Conservation (phyloP, 2,888 invertebrate species). For the Nemotelus pantherinus region DNA sequence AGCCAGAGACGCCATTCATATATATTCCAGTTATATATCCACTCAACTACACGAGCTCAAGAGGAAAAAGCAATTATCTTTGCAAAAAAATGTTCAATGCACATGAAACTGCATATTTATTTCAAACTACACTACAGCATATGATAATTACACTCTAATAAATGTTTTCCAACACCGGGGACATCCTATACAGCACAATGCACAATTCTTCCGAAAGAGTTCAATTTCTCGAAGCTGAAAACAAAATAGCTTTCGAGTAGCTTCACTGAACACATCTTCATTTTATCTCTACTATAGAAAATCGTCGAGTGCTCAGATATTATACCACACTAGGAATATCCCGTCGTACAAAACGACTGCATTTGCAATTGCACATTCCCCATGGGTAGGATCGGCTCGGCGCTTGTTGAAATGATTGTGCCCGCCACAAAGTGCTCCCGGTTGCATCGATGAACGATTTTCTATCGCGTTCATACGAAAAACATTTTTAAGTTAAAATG, state of each 20-base stretch:
- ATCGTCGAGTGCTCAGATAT: slow-evolving; percentile 28
- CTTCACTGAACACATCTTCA: background rate
- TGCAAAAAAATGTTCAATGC: no score
- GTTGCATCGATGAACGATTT: slow-evolving; percentile 44
- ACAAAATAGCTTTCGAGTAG: slow-evolving; percentile 29
- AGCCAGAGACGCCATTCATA: no score
- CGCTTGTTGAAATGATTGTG: background rate
- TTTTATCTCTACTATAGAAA: background rate
- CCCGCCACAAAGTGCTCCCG: slow-evolving; percentile 29
- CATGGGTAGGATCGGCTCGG: slow-evolving; percentile 13
- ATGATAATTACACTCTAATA: no score
- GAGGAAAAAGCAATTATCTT: no score
- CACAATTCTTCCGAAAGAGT: background rate
- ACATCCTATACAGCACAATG: no score
- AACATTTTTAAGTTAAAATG: slow-evolving; percentile 41
- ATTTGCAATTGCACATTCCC: slow-evolving; percentile 33
- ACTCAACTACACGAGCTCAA: no score
- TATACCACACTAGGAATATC: background rate
- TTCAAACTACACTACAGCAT: no score
- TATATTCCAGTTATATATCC: no score
- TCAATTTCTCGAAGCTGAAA: slow-evolving; percentile 22
- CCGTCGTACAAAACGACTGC: slow-evolving; percentile 14
- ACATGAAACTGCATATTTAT: no score
- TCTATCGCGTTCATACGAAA: slow-evolving; percentile 40
- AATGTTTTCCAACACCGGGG: background rate